Conservation (phyloP, 1,140 invertebrate genomes). For the Oedothorax gibbosus region DNA sequence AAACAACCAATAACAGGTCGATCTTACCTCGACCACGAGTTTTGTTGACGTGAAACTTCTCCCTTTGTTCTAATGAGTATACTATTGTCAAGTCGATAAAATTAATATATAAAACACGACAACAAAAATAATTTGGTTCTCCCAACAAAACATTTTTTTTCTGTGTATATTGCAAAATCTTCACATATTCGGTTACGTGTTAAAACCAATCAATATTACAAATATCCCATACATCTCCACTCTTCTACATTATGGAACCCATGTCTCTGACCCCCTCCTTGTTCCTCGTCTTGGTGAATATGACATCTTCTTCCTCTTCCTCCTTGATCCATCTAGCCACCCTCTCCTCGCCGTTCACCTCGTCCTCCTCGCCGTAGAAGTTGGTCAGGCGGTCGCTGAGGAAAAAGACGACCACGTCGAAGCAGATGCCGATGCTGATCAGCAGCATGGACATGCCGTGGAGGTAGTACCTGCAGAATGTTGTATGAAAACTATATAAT, state of each 20-base stretch:
- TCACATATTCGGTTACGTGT: no score
- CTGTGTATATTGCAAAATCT: no score
- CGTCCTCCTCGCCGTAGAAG: constrained; percentile 62
- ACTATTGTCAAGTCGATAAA: no score
- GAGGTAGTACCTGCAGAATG: constrained; percentile 34
- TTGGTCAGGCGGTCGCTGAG: constrained; percentile 57
- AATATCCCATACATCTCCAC: background rate
- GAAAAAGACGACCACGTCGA: constrained; percentile 61
- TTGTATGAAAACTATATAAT: no score
- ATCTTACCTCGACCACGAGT: no score
- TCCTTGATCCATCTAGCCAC: constrained; percentile 45
- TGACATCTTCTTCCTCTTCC: constrained; percentile 48
- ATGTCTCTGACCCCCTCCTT: constrained; percentile 3
- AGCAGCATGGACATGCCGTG: constrained; percentile 62
- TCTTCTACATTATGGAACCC: constrained; percentile 15
- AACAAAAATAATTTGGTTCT: no score
- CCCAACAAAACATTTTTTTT: no score
- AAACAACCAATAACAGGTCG: no score
- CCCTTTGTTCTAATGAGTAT: no score
- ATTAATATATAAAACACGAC: no score
- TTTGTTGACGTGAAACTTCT: no score
- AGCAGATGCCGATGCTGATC: constrained; percentile 60
- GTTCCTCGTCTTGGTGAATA: constrained; percentile 28
- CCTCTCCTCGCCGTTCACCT: constrained; percentile 1
- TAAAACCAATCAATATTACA: background rate